Base-by-base conservation (phyloP, 2,797 vertebrate species). In the Pseudotriccus pelzelni region DNA sequence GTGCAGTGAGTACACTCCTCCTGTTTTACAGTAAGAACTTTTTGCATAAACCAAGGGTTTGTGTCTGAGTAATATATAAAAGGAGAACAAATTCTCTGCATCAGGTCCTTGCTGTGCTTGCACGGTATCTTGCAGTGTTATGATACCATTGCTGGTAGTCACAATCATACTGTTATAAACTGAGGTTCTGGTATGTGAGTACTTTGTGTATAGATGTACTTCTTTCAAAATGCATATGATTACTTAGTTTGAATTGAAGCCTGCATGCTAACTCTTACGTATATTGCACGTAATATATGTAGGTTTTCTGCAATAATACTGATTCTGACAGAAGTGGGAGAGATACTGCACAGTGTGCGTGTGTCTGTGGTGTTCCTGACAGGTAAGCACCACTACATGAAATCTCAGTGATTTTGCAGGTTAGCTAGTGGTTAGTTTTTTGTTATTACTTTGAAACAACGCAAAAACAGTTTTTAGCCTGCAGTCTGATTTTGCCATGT, bases 401-500 rank as follows among this genome's bases (percentile, higher is more conserved):
- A 47, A 72, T 49, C 22, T 66, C 30, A 59, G 32, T 41, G n/a
- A 44, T 64, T 88, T 77, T 77, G 7, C 25, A 68, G 37, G 8
- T 55, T 59, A 32, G n/a, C 17, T 80, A 24, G 23, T 28, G 6
- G 6, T 52, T 81, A 19, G 10, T 59, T 21, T 75, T 89, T 63
- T 34, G 32, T 59, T 56, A 49, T 70, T 34, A 28, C 47, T 76
- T 78, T 27, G 60, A 85, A 43, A 76, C 17, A 59, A 53, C 59
- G 18, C 53, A 89, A 83, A 90, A 72, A 22, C 44, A 43, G 19
- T 12, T 58, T n/a, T 0, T 68, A 16, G 3, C 34, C 44, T 78
- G 68, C 63, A 66, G 21, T 56, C 60, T 97, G 49, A 97, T 89
- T 43, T 79, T 95, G 49, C 79, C 36, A 6, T 84, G 14, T 96